These are phyloP conservation scores for Gordius sp. DNA, from an alignment of 2,888 invertebrate genomes.

Conservation along the genomic window DNA sequence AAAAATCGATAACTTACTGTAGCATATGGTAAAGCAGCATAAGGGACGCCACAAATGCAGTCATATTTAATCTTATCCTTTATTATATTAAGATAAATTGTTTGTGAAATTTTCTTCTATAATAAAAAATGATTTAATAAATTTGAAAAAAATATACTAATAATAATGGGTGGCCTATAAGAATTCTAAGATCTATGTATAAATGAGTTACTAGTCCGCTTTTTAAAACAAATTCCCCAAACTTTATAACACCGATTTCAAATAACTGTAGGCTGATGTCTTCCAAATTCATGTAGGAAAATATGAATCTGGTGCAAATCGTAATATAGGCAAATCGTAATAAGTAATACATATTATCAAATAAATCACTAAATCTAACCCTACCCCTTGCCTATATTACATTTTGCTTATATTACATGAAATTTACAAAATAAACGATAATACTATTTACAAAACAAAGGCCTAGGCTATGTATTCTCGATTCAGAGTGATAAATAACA, in stretches of 20 bases:
- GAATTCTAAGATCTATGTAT: slow-evolving; percentile 72
- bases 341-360: too few species aligned
- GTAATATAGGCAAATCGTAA: too few species aligned
- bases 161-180: slow-evolving; percentile 61
- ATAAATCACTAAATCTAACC: too few species aligned
- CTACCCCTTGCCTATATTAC: too few species aligned
- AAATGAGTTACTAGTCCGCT: slow-evolving; percentile 67
- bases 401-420: too few species aligned
- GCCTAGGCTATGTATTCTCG: too few species aligned
- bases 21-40: slow-evolving; percentile 77
- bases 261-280: slow-evolving; percentile 43
- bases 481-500: too few species aligned
- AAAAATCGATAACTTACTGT: slow-evolving; percentile 43
- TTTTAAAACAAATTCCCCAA: slow-evolving; percentile 72
- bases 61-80: slow-evolving; percentile 27
- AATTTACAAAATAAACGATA: too few species aligned
- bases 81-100: slow-evolving; percentile 11
- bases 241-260: slow-evolving; percentile 56
- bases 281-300: slow-evolving; percentile 27
- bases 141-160: slow-evolving; percentile 44
- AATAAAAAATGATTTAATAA: slow-evolving; percentile 12
- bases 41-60: slow-evolving; percentile 74
- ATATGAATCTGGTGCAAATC: too few species aligned
- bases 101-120: slow-evolving; percentile 14
- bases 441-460: too few species aligned